Evolutionary conservation across 2,888 invertebrate species (phyloP), one percentile per base, ranked within the genome.

Genomic region (Pollenia labialis): DNA sequence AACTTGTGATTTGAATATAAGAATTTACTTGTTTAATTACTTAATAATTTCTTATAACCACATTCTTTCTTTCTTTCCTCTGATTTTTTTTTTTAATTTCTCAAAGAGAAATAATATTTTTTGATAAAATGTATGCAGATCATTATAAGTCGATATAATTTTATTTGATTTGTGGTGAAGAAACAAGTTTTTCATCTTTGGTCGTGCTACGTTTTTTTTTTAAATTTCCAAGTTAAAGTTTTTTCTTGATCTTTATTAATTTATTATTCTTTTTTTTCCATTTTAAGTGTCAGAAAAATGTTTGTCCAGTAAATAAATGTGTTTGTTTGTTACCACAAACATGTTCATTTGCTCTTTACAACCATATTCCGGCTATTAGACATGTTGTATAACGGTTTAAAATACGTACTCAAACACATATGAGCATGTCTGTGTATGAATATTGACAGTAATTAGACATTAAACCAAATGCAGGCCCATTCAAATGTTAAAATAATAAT

Each of bases 401-500:
- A 50, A 23, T 68, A 81, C 74, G 23, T 50, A 66, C 56, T 46
- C 58, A 64, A 46, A 66, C 23, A 48, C 18, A 64, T 10, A 46
- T 16, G 48, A n/a, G 32, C 11, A 74, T 54, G 1, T 8, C 46
- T 42, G 23, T 74, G 46, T 60, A 68, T 62, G 54, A 74, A 74
- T 77, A 77, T 74, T 81, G 85, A 86, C 85, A 86, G 82, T 86
- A 86, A 86, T 82, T 86, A 82, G 85, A 86, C 82, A 71, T 79
- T 82, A 75, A 86, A 82, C 69, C 68, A 74, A 64, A 50, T 81
- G 81, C 75, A 75, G 80, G 44, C 44, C 48, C 72, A 85, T 71
- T 71, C 54, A 81, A 81, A 81, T 58, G 50, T 42, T 66, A 32
- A 74, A 48, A 74, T 58, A 58, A 48, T 12, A 32, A 76, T 64